Evolutionary conservation across 2,797 vertebrate genomes (phyloP).

Genomic region (Linurgus olivaceus): DNA sequence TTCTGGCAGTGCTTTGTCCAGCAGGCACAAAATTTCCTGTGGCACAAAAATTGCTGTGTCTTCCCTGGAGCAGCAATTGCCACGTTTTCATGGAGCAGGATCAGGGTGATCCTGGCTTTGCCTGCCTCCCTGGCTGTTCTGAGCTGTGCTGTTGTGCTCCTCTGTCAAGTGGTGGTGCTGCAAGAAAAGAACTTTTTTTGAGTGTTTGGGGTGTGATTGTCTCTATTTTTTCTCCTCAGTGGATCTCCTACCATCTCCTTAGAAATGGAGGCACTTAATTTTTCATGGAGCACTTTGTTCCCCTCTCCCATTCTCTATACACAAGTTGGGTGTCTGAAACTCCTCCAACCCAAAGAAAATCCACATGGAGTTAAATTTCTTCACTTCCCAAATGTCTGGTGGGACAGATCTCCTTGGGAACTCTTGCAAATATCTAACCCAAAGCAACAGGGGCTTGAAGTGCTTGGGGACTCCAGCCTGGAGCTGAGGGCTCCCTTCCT

Average conservation of each 20-base stretch:
- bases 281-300: fast-evolving
- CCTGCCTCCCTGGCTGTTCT: background rate
- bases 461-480: background rate
- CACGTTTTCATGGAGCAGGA: background rate
- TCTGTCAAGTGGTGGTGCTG: background rate
- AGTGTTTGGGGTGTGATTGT: background rate
- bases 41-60: background rate
- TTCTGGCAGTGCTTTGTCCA: background rate
- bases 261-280: background rate
- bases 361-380: background rate
- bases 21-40: background rate
- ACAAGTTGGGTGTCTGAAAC: background rate
- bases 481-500: background rate
- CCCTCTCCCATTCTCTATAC: background rate
- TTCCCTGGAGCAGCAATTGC: background rate
- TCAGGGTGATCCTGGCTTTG: background rate
- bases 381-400: background rate
- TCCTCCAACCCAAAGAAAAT: background rate
- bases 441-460: background rate
- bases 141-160: background rate
- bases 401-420: background rate
- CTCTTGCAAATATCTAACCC: background rate
- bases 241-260: background rate
- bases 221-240: background rate
- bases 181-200: fast-evolving